Conservation (phyloP, 2,113 vertebrate genomes). For the Microcebus griseorufus region DNA sequence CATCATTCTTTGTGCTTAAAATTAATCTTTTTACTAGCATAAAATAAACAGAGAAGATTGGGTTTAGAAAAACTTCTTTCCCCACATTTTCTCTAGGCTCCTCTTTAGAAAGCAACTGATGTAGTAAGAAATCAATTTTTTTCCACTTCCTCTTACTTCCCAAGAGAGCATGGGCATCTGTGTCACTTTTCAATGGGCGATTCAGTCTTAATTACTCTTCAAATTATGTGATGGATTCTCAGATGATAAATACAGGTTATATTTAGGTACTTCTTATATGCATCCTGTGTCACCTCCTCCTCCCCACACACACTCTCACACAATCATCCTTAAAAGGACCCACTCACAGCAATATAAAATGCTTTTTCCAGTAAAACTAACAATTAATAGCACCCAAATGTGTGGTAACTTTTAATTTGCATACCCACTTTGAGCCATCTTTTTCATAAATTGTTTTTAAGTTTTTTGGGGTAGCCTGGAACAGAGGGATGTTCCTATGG, state of each 20-base stretch:
- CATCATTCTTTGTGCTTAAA: background rate
- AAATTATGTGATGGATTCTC: background rate
- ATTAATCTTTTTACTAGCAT: background rate
- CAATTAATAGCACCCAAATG: background rate
- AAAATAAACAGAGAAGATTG: background rate
- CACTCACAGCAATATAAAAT: background rate
- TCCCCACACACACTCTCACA: background rate
- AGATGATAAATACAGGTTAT: slow-evolving; percentile 8
- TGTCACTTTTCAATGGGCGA: slow-evolving; percentile 40
- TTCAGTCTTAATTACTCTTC: slow-evolving; percentile 49
- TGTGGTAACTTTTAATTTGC: background rate
- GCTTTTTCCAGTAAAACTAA: background rate
- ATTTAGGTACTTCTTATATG: slow-evolving; percentile 28
- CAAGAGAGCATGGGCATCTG: slow-evolving; percentile 37
- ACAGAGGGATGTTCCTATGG: fast-evolving
- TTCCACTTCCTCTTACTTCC: slow-evolving; percentile 27
- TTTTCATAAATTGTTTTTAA: background rate
- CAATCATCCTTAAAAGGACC: background rate
- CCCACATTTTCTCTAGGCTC: background rate
- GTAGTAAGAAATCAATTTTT: background rate
- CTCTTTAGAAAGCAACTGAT: slow-evolving; percentile 29
- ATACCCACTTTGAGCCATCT: background rate
- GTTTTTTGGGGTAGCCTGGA: background rate
- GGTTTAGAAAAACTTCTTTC: background rate
- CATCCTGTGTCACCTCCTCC: background rate